These are phyloP conservation scores for Drosophila persimilis DNA, from an alignment of 1,140 invertebrate species.

Conservation along the genomic window DNA sequence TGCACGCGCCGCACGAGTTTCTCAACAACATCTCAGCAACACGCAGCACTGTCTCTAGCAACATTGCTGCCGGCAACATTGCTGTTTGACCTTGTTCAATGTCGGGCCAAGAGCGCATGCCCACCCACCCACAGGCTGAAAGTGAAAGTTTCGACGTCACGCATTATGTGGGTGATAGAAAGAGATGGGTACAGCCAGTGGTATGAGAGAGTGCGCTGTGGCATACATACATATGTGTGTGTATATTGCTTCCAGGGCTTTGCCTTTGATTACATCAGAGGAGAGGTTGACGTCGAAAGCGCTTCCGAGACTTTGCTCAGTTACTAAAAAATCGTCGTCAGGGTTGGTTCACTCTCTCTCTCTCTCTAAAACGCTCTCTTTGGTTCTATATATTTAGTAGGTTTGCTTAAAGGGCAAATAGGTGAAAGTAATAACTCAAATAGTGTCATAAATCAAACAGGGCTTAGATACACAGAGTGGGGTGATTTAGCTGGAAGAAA, in stretches of 20 bases:
- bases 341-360: constrained; percentile 53
- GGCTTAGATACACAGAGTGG: background rate
- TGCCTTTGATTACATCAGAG: constrained; percentile 68
- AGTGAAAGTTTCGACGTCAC: constrained; percentile 75
- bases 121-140: constrained; percentile 29
- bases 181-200: background rate
- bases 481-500: background rate
- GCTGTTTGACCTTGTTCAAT: constrained; percentile 78
- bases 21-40: constrained; percentile 52
- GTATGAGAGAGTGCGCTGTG: background rate
- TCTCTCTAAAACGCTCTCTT: background rate
- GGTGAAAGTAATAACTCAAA: background rate
- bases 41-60: constrained; percentile 32
- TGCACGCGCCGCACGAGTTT: constrained; percentile 41
- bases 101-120: constrained; percentile 54
- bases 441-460: background rate
- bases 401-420: background rate
- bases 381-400: background rate
- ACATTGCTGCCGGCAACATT: constrained; percentile 56
- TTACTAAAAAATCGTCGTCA: constrained; percentile 58
- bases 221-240: background rate
- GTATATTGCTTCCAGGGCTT: constrained; percentile 25
- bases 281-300: constrained; percentile 24
- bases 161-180: constrained; percentile 20
- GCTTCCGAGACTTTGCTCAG: constrained; percentile 47